These are phyloP conservation scores for Ondatra zibethicus DNA, from an alignment of 2,113 vertebrate genomes.

Conservation along the genomic window DNA sequence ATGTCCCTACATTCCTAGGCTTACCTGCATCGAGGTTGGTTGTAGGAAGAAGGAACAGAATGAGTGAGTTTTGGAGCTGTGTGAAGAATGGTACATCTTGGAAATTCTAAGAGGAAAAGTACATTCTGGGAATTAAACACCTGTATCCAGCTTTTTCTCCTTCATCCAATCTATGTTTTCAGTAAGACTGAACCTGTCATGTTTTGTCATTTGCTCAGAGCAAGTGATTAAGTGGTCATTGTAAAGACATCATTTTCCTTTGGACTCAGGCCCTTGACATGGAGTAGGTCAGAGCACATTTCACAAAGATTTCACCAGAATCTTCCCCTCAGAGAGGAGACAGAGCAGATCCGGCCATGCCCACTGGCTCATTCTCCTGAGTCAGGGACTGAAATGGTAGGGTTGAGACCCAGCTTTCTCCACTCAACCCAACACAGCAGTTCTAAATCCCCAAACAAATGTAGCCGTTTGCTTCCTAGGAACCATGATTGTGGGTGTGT, in stretches of 20 bases:
- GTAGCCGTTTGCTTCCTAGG: constrained; percentile 6
- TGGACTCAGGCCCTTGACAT: neutral
- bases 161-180: neutral
- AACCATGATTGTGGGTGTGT: neutral
- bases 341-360: no score
- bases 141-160: neutral
- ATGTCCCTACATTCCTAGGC: neutral
- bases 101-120: neutral
- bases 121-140: neutral
- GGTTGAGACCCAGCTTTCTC: neutral
- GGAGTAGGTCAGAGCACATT: neutral
- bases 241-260: constrained; percentile 14
- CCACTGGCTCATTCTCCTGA: neutral
- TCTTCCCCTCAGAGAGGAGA: neutral
- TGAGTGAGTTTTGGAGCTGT: neutral
- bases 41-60: neutral
- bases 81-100: neutral
- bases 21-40: neutral
- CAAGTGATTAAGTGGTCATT: constrained; percentile 15
- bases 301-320: constrained; percentile 33
- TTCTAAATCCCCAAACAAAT: neutral
- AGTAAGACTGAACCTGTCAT: neutral
- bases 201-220: constrained; percentile 34
- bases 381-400: neutral
- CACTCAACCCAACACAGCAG: constrained; percentile 12